Evolutionary conservation across 2,113 vertebrate species (phyloP).

Genomic region (Perca fluviatilis): DNA sequence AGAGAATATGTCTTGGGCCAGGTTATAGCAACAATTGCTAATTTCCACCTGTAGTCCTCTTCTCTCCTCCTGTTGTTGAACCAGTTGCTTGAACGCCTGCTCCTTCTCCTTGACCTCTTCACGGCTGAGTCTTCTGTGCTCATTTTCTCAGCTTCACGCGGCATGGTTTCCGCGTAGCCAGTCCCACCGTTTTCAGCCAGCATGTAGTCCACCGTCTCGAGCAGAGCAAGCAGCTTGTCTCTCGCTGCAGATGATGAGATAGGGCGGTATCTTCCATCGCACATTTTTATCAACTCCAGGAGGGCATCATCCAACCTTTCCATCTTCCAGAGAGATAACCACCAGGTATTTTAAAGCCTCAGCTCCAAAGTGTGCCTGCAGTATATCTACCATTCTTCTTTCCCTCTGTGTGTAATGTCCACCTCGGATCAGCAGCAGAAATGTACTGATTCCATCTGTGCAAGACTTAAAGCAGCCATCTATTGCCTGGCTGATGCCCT

Average conservation of each 20-base stretch:
- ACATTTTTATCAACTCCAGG: constrained; percentile 56
- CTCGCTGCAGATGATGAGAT: background rate
- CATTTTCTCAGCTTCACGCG: constrained; percentile 1
- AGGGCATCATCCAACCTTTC: constrained; percentile 45
- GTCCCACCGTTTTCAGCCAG: background rate
- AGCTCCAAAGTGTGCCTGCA: constrained; percentile 49
- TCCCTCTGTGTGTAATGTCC: constrained; percentile 47
- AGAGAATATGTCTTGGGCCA: too few relatives aligned
- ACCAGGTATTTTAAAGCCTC: constrained; percentile 49
- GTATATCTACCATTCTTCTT: constrained; percentile 41
- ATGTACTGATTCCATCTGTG: constrained; percentile 17
- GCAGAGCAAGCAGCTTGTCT: constrained; percentile 5
- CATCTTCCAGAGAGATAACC: constrained; percentile 57
- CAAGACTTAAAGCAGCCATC: constrained; percentile 41
- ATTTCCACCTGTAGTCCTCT: too few relatives aligned
- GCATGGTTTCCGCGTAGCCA: constrained; percentile 54
- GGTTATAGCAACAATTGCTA: too few relatives aligned
- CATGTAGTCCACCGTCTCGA: constrained; percentile 43
- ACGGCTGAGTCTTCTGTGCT: constrained; percentile 35
- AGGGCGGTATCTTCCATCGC: constrained; percentile 48
- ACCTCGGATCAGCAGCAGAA: constrained; percentile 62
- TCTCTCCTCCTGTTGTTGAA: constrained; percentile 38
- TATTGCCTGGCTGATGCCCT: constrained; percentile 19
- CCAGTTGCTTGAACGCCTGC: constrained; percentile 20
- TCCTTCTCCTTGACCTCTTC: constrained; percentile 46